phyloP scores from a whole-genome alignment of 2,113 vertebrate genomes.

The Vidua chalybeata region DNA sequence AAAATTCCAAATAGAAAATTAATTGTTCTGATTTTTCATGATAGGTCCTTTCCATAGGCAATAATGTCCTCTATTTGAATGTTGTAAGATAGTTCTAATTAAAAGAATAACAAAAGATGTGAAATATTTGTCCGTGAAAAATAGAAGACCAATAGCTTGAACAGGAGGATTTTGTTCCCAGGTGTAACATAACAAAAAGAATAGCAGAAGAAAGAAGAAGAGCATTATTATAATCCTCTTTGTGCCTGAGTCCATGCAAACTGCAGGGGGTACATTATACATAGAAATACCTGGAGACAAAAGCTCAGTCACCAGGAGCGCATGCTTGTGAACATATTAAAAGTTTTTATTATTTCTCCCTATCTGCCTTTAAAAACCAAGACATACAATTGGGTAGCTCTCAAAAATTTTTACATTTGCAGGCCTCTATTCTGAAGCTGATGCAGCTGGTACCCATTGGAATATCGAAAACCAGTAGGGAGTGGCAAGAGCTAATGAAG shows the following conservation, averaged over 20 bases:
- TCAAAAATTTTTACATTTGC: neutral
- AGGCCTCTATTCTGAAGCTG: neutral
- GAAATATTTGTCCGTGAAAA: neutral
- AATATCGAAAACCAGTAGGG: neutral
- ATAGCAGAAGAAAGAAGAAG: neutral
- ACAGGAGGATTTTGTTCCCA: neutral
- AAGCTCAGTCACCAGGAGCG: fast-evolving
- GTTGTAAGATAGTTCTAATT: neutral
- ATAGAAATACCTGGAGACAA: neutral
- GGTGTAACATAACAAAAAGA: neutral
- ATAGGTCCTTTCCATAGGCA: neutral
- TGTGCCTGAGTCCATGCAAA: neutral
- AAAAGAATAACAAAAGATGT: neutral
- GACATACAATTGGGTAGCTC: neutral
- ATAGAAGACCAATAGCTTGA: neutral
- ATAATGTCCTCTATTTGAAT: neutral
- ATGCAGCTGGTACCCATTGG: neutral
- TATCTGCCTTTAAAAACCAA: neutral
- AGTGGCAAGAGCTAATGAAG: neutral
- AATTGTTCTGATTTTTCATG: neutral
- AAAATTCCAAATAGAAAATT: neutral
- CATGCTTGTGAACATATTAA: neutral
- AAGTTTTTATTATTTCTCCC: neutral
- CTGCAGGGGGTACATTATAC: neutral
- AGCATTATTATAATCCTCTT: neutral